phyloP scores from a whole-genome alignment of 2,113 vertebrate genomes.

The Thunnus thynnus region DNA sequence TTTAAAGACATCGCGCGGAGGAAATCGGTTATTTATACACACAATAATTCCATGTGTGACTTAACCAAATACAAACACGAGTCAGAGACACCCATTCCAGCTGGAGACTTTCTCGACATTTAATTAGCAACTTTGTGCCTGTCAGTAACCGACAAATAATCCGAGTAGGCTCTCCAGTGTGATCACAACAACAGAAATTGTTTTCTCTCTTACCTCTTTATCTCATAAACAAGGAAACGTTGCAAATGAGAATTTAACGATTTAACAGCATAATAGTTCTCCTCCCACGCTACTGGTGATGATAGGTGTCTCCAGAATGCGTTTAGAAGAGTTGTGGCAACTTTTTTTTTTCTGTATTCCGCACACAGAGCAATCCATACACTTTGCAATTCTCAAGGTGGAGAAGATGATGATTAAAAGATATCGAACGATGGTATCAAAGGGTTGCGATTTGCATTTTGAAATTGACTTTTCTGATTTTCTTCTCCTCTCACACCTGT shows the following conservation, averaged over 20 bases:
- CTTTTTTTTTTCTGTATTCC: too few relatives aligned
- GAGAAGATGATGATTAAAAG: too few relatives aligned
- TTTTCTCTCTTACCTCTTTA: slow-evolving; percentile 46
- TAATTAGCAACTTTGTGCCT: slow-evolving; percentile 57
- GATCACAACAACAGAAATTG: slow-evolving; percentile 21
- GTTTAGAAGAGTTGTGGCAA: not conserved
- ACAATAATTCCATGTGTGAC: slow-evolving; percentile 4
- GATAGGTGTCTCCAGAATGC: not conserved
- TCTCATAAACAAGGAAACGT: slow-evolving; percentile 27
- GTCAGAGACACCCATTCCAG: slow-evolving; percentile 9
- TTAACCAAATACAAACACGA: not conserved
- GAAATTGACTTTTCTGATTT: too few relatives aligned
- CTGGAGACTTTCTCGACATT: slow-evolving; percentile 41
- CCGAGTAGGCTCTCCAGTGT: not conserved
- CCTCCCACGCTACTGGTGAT: not conserved
- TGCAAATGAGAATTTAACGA: slow-evolving; percentile 48
- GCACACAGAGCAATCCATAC: too few relatives aligned
- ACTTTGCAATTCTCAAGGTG: too few relatives aligned
- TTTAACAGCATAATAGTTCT: not conserved
- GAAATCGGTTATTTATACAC: slow-evolving; percentile 25
- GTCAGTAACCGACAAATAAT: slow-evolving; percentile 29
- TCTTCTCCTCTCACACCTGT: too few relatives aligned
- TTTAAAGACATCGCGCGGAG: slow-evolving; percentile 2
- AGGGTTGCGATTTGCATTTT: too few relatives aligned
- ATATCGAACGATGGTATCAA: too few relatives aligned